Conservation (phyloP, 35 echinoderm and acorn worm genomes). For the Lytechinus variegatus region DNA sequence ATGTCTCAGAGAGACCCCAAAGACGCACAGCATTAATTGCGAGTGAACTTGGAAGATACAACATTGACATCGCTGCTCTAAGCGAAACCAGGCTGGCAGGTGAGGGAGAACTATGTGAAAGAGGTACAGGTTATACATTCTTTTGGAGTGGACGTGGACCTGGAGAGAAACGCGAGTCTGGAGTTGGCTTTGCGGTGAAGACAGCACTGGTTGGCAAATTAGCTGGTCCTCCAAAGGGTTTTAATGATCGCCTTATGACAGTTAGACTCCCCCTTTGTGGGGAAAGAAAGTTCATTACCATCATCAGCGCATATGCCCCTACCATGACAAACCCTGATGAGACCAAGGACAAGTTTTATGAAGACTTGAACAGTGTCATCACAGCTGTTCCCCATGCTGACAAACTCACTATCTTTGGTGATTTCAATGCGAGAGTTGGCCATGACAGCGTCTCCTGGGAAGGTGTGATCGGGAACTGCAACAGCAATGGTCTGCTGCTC, state of each 20-base stretch:
- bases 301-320: conserved; percentile 54
- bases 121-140: too few relatives aligned
- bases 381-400: too few relatives aligned
- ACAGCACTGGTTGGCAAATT: conserved; percentile 19
- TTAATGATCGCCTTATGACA: conserved; percentile 53
- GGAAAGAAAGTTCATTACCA: conserved; percentile 13
- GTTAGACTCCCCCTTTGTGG: background rate
- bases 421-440: too few relatives aligned
- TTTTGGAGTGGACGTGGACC: conserved; percentile 37
- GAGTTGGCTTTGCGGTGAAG: conserved; percentile 28
- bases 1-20: background rate
- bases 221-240: background rate
- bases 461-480: too few relatives aligned
- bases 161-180: background rate
- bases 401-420: too few relatives aligned
- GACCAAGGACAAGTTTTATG: too few relatives aligned
- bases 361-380: conserved; percentile 36
- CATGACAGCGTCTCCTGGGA: too few relatives aligned
- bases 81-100: too few relatives aligned
- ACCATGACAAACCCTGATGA: conserved; percentile 59
- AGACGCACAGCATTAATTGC: too few relatives aligned
- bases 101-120: too few relatives aligned
- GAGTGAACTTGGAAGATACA: too few relatives aligned
- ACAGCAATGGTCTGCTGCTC: conserved; percentile 43
- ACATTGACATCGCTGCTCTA: too few relatives aligned